These are phyloP conservation scores for Diadema setosum DNA, from an alignment of 35 echinoderm and acorn worm genomes.

Conservation along the genomic window DNA sequence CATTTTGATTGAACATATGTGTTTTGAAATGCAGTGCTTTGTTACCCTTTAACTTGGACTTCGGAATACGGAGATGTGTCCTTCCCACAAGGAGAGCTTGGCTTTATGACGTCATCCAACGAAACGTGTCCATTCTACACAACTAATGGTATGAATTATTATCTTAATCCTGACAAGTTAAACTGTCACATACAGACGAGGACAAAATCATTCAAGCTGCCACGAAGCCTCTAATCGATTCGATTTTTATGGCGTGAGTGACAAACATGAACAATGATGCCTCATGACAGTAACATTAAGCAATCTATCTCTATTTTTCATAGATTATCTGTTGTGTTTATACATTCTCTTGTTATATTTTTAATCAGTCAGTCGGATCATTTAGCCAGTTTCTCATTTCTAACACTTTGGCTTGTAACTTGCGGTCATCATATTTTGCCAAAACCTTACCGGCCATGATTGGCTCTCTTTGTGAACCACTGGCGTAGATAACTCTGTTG, in stretches of 20 bases:
- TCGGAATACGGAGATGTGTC: neutral
- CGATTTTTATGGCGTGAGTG: neutral
- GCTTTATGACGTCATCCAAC: neutral
- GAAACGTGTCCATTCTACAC: neutral
- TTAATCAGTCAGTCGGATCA: too few relatives aligned
- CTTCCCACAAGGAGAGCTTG: neutral
- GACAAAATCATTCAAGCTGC: neutral
- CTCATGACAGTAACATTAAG: neutral
- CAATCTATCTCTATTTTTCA: neutral
- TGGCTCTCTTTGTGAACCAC: neutral
- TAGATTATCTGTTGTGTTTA: neutral
- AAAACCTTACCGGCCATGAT: neutral
- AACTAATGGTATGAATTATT: neutral
- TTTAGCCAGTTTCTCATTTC: too few relatives aligned
- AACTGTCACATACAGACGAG: neutral
- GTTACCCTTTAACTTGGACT: neutral
- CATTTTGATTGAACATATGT: too few relatives aligned
- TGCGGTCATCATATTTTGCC: neutral
- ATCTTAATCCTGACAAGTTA: neutral
- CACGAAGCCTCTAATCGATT: neutral
- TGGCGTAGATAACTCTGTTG: neutral
- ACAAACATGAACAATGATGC: neutral
- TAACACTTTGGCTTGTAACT: neutral
- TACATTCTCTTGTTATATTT: neutral
- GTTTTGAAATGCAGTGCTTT: neutral